Base-by-base conservation (phyloP, 2,888 invertebrate genomes). In the Biston stratarius region DNA sequence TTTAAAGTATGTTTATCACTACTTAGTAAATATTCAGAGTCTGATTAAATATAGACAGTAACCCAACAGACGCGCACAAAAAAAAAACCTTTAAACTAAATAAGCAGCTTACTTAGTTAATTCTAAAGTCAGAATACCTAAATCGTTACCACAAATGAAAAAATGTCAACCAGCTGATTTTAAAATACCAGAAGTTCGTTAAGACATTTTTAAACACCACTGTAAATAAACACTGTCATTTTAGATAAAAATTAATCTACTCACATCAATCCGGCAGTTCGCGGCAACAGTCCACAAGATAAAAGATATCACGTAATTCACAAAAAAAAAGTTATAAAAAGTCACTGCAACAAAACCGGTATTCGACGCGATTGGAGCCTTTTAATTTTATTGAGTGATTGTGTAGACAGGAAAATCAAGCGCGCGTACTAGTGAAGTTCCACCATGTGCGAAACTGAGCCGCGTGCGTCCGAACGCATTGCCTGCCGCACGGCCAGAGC, bases 401-500 rank as follows among this genome's bases (percentile, higher is more conserved):
- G 40, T 49, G 36, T 15, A 7, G 40, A 33, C 24, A 47, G 48
- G 48, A 44, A 36, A 5, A 38, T 40, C 34, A 14, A 24, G 15
- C 9, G 48, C 55, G 62, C 24, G 55, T 40, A 48, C 11, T 42
- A 48, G 48, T 34, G 48, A 38, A 15, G 40, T n/a, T 7, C 33
- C 49, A 15, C 11, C 11, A 12, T 33, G 44, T 33, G 45, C 12
- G 40, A n/a, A 40, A 42, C 47, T 38, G 55, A 44, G 67, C 72
- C 80, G 82, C 88, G 88, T 84, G 85, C 84, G 81, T 63, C 70
- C 80, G 64, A 69, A 65, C 62, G 74, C 80, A 72, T 82, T 67
- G 79, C 68, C 79, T 67, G 79, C 68, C 79, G 66, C 47, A 67
- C 80, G 72, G 74, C 72, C 77, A 84, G 76, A 86, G 81, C 83